Evolutionary conservation across 2,888 invertebrate species (phyloP), one percentile per base, ranked within the genome.

Genomic region (Diarsia mendica): DNA sequence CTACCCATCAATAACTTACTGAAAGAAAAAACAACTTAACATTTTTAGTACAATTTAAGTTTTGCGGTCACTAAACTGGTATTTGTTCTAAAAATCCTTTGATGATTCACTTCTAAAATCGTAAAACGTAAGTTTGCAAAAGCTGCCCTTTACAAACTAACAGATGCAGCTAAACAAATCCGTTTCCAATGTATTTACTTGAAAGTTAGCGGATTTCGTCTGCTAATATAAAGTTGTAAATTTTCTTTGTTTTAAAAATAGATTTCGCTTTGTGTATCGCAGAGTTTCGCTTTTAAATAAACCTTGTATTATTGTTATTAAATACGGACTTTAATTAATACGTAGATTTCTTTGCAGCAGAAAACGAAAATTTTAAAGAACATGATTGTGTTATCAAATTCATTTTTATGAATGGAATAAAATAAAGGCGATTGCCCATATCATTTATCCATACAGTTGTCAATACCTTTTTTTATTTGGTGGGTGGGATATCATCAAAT

Each of bases 171-270:
- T 48, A 49, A 39, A 23, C 33, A 65, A 79, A 65, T 64, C 10
- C 15, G n/a, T 68, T 33, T 53, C 8, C 33, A 44, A 13, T 68
- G 60, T 67, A 39, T 49, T 55, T 60, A 13, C 51, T 73, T 73
- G 63, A 11, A 63, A 58, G 10, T 6, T 15, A 3, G 11, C 46
- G 10, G 46, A 18, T 33, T 46, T 67, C 13, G 13, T 33, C 8
- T 8, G 78, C 60, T 72, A 78, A 67, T 53, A 15, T 65, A 65
- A 78, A 61, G 3, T 79, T 65, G 79, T 66, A 6, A 8, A n/a
- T 23, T 49, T 23, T 53, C 78, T 78, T 79, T 73, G 73, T 79
- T 58, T 39, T 80, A 73, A 48, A 67, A 70, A 79, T 80, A 80
- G 58, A 79, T 61, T 67, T 58, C 15, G n/a, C 63, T 70, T 79